phyloP scores from a whole-genome alignment of 2,113 vertebrate genomes.

The Galemys pyrenaicus region DNA sequence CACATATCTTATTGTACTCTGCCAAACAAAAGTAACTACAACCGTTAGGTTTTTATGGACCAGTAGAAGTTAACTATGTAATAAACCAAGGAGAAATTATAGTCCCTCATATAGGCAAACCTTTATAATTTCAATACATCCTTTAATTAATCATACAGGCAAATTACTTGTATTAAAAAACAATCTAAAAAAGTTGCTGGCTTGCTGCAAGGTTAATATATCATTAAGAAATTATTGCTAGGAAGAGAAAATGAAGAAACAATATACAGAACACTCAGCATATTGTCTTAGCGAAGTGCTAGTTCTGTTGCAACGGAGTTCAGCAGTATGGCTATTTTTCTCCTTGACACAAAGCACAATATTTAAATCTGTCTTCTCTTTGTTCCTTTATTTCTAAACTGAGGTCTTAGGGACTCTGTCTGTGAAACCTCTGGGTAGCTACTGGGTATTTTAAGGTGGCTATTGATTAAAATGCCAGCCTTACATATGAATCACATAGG shows the following conservation, averaged over 20 bases:
- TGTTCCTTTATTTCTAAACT: slow-evolving; percentile 42
- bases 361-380: neutral
- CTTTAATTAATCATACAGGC: slow-evolving; percentile 53
- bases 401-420: neutral
- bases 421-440: neutral
- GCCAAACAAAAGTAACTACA: slow-evolving; percentile 11
- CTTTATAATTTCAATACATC: slow-evolving; percentile 23
- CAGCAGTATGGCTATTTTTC: neutral
- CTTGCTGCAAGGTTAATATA: slow-evolving; percentile 56
- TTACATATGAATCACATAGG: neutral
- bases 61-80: slow-evolving; percentile 51
- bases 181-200: slow-evolving; percentile 29
- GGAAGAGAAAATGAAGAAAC: neutral
- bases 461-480: neutral
- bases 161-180: slow-evolving; percentile 59
- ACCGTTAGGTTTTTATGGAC: slow-evolving; percentile 26
- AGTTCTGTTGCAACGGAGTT: neutral
- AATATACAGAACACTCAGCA: slow-evolving; percentile 38
- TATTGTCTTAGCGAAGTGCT: neutral
- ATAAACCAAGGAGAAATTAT: slow-evolving; percentile 59
- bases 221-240: slow-evolving; percentile 51
- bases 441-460: neutral
- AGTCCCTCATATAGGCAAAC: slow-evolving; percentile 28
- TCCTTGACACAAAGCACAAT: slow-evolving; percentile 19
- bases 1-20: neutral